phyloP scores from a whole-genome alignment of 2,113 vertebrate species.

The Burhinus oedicnemus region DNA sequence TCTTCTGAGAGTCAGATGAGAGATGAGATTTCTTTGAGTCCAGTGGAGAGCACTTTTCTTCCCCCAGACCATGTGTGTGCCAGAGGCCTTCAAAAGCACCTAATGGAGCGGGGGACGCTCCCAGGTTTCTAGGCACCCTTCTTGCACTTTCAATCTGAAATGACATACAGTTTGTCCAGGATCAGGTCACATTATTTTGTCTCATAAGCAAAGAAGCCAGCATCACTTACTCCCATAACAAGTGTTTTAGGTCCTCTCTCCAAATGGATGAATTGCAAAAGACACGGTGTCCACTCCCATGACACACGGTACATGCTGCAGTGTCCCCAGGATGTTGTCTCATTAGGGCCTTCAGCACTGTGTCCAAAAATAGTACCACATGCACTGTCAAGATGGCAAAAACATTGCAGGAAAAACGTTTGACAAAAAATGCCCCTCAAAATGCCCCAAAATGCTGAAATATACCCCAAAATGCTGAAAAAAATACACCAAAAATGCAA shows the following conservation, averaged over 20 bases:
- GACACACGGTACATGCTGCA: neutral
- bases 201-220: neutral
- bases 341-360: neutral
- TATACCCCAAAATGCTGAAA: neutral
- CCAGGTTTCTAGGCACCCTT: neutral
- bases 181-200: neutral
- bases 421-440: neutral
- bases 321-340: neutral
- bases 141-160: neutral
- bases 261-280: neutral
- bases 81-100: neutral
- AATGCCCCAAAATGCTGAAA: neutral
- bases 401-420: neutral
- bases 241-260: neutral
- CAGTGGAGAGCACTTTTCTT: neutral
- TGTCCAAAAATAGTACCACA: neutral
- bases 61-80: too few relatives aligned
- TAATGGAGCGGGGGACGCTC: rapidly evolving
- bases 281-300: neutral
- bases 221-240: neutral
- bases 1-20: neutral
- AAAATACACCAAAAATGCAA: neutral
- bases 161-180: neutral
- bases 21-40: neutral
- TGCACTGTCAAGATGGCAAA: neutral